Percentiles rank a stretch among this genome's conserved stretches.
phyloP scores from a whole-genome alignment of 2,888 invertebrate species.

The Keiferia lycopersicella region DNA sequence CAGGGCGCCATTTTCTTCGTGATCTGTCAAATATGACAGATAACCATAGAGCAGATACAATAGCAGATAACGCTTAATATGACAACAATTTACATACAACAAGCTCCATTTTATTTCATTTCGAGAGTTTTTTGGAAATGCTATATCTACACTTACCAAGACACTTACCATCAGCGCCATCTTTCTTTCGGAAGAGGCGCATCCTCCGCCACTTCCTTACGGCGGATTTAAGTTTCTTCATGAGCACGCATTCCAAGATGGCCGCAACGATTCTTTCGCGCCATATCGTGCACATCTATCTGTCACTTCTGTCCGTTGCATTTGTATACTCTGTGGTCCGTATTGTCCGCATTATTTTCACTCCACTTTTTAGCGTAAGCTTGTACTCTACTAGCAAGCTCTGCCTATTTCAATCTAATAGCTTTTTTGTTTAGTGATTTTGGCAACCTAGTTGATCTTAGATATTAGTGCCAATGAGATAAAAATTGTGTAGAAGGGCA shows the following conservation, averaged over 20 bases:
- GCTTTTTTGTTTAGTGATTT: too few species aligned
- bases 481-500: too few species aligned
- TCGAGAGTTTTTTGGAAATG: not conserved
- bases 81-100: too few species aligned
- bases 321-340: conserved; percentile 17
- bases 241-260: conserved; percentile 62
- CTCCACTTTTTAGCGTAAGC: conserved; percentile 2
- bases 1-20: too few species aligned
- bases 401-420: too few species aligned
- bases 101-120: not conserved
- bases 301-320: conserved; percentile 23
- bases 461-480: too few species aligned
- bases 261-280: conserved; percentile 53
- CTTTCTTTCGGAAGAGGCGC: conserved; percentile 73
- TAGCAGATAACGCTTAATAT: too few species aligned
- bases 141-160: not conserved
- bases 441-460: too few species aligned
- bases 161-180: conserved; percentile 51
- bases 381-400: not conserved
- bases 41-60: too few species aligned
- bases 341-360: conserved; percentile 4
- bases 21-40: too few species aligned
- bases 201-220: conserved; percentile 76
- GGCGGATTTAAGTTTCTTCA: conserved; percentile 74
- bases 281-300: conserved; percentile 70